Conservation (phyloP, 2,113 vertebrate genomes). For the Oenanthe oenanthe region DNA sequence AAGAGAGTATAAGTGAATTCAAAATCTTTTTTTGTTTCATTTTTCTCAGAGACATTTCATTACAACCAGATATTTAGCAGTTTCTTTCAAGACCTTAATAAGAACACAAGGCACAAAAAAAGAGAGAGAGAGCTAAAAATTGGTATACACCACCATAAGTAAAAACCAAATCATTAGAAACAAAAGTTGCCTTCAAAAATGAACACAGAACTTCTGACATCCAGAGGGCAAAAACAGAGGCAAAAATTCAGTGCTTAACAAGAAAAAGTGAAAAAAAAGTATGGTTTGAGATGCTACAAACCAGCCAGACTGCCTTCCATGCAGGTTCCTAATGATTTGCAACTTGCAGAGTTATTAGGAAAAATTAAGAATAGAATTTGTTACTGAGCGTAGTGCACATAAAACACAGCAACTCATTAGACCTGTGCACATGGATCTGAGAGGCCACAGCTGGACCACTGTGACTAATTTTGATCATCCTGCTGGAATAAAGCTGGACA, state of each 20-base stretch:
- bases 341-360: background rate
- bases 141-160: background rate
- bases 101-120: background rate
- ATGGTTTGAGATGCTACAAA: background rate
- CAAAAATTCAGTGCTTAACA: background rate
- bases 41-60: background rate
- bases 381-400: background rate
- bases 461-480: background rate
- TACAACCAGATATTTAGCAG: background rate
- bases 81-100: background rate
- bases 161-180: background rate
- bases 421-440: background rate
- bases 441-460: background rate
- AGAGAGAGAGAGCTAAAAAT: background rate
- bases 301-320: background rate
- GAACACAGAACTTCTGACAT: background rate
- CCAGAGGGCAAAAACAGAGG: background rate
- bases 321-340: background rate
- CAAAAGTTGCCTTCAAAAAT: background rate
- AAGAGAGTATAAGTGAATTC: background rate
- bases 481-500: background rate
- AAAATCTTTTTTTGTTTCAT: background rate
- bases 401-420: background rate
- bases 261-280: background rate
- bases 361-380: constrained; percentile 10